Conservation (phyloP, 2,797 vertebrate genomes). For the Sebastes itinus region DNA sequence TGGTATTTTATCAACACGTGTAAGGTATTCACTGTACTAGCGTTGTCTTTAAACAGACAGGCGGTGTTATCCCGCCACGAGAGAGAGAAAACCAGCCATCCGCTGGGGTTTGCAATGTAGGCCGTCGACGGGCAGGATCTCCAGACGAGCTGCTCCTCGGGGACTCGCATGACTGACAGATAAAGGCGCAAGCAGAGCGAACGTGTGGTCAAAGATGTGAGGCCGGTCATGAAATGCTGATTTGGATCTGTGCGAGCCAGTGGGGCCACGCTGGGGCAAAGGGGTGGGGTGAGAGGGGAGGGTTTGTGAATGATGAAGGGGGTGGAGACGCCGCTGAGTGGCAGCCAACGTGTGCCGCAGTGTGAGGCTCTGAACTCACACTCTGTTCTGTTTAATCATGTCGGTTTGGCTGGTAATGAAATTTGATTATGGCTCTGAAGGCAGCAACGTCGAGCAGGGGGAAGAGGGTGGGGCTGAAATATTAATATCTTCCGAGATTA, state of each 20-base stretch:
- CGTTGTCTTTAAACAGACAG: constrained; percentile 44
- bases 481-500: constrained; percentile 99
- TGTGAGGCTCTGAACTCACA: constrained; percentile 83
- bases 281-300: neutral
- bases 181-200: constrained; percentile 56
- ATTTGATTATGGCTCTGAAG: constrained; percentile 99
- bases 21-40: neutral
- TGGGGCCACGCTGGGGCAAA: constrained; percentile 10
- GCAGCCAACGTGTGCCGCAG: constrained; percentile 72
- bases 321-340: constrained; percentile 67
- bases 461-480: constrained; percentile 82
- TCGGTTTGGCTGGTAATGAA: constrained; percentile 97
- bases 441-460: constrained; percentile 75
- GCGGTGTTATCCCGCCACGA: constrained; percentile 27
- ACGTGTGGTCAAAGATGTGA: constrained; percentile 69
- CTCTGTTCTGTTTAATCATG: constrained; percentile 99
- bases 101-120: constrained; percentile 22
- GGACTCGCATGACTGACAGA: constrained; percentile 71
- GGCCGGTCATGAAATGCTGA: constrained; percentile 69
- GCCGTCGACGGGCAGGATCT: constrained; percentile 41
- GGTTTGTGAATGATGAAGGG: constrained; percentile 69
- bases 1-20: constrained; percentile 6
- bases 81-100: constrained; percentile 31
- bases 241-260: constrained; percentile 63
- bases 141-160: constrained; percentile 45